A percentile compares a stretch with the other conserved stretches of the same genome.
Conservation (phyloP, 2,113 vertebrate species). For the Miniopterus natalensis region DNA sequence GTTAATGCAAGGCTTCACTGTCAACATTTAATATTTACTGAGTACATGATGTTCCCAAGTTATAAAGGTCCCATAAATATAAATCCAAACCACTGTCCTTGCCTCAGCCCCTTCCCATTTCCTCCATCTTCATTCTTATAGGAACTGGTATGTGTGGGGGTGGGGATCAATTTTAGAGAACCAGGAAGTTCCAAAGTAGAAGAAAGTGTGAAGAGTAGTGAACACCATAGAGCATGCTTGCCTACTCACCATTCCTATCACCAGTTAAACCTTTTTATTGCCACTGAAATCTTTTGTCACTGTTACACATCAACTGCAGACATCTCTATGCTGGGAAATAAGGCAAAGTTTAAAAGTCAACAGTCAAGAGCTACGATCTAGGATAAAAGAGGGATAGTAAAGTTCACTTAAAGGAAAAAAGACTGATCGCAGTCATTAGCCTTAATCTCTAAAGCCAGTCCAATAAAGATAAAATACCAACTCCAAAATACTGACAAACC, state of each 20-base stretch:
- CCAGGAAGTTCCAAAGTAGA: constrained; percentile 49
- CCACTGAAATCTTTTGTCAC: background rate
- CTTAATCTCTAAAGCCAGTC: constrained; percentile 56
- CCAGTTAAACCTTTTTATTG: background rate
- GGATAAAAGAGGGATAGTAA: constrained; percentile 10
- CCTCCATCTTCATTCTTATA: constrained; percentile 12
- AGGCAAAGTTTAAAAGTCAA: constrained; percentile 57
- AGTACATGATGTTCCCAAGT: constrained; percentile 44
- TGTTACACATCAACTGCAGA: constrained; percentile 33
- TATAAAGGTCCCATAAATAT: constrained; percentile 67
- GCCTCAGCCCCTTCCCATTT: background rate
- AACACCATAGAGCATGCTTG: background rate
- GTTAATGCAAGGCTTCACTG: constrained; percentile 30
- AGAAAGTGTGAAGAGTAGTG: constrained; percentile 32
- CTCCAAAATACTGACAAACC: constrained; percentile 59
- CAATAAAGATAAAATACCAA: constrained; percentile 68
- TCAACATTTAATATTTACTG: constrained; percentile 58
- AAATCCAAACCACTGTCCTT: constrained; percentile 55
- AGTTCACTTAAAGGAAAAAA: constrained; percentile 60
- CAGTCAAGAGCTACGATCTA: constrained; percentile 13
- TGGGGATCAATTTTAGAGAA: background rate
- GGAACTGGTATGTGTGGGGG: background rate
- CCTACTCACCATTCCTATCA: background rate
- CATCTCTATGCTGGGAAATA: constrained; percentile 39
- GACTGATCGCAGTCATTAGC: constrained; percentile 39